Percentiles rank a stretch among this genome's conserved stretches.
Evolutionary conservation across 1,140 invertebrate species (phyloP).

Genomic region (Drosophila pallidifrons): DNA sequence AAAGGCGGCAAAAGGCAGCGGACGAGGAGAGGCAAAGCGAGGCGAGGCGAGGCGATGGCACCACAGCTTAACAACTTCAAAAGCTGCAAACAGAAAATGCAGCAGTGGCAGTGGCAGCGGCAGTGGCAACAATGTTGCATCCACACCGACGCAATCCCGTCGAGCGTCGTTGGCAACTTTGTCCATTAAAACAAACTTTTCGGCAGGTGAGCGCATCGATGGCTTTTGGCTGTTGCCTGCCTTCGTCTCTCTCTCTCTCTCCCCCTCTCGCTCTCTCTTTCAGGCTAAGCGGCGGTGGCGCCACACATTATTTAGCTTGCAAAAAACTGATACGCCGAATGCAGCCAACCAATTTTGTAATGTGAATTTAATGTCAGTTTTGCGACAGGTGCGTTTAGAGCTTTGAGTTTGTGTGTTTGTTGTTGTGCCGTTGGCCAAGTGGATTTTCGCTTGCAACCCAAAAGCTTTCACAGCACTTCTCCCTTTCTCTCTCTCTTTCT

Average conservation of each 20-base stretch:
- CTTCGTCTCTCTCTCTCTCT: too few relatives aligned
- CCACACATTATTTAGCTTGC: constrained; percentile 50
- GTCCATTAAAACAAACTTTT: constrained; percentile 79
- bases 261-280: neutral
- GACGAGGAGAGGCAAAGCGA: neutral
- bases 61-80: constrained; percentile 38
- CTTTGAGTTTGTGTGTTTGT: constrained; percentile 15
- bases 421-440: constrained; percentile 41
- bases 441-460: constrained; percentile 35
- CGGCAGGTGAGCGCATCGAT: constrained; percentile 78
- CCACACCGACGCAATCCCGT: constrained; percentile 49
- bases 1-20: constrained; percentile 18
- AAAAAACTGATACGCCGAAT: constrained; percentile 78
- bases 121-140: constrained; percentile 17
- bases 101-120: constrained; percentile 5
- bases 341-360: constrained; percentile 80
- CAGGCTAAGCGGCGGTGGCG: constrained; percentile 1
- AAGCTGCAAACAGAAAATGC: constrained; percentile 25
- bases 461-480: constrained; percentile 41
- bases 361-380: constrained; percentile 82
- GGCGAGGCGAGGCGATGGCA: neutral
- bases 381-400: constrained; percentile 71
- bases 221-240: constrained; percentile 50
- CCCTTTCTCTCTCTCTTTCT: neutral
- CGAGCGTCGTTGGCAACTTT: constrained; percentile 70